Evolutionary conservation across 1,140 invertebrate genomes (phyloP).

Genomic region (Lutraria rhynchaena): DNA sequence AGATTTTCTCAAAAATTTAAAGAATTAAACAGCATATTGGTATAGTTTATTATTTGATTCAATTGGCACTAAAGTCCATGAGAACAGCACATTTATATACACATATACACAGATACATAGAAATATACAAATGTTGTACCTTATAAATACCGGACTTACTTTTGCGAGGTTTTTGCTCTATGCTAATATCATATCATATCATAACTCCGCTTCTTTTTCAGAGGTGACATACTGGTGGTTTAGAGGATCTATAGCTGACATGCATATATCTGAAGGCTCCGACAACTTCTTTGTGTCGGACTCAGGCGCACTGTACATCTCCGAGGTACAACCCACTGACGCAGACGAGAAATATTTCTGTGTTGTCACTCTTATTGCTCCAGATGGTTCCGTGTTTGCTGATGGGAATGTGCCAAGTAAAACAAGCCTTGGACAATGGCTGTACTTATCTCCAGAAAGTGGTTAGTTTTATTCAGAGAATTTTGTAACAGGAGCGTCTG

Average conservation of each 20-base stretch:
- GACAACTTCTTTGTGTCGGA: constrained; percentile 31
- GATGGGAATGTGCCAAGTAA: neutral
- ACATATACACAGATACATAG: too few relatives aligned
- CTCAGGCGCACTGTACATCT: constrained; percentile 13
- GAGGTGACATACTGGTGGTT: constrained; percentile 42
- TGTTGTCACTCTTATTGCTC: neutral
- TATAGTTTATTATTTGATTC: too few relatives aligned
- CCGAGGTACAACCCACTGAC: constrained; percentile 46
- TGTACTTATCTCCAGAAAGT: neutral
- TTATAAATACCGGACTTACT: too few relatives aligned
- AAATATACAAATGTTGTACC: too few relatives aligned
- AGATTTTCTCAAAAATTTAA: too few relatives aligned
- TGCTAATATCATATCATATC: too few relatives aligned
- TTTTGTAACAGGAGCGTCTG: too few relatives aligned
- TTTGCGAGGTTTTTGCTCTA: too few relatives aligned
- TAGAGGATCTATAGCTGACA: neutral
- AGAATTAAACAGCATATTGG: too few relatives aligned
- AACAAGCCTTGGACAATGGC: constrained; percentile 10
- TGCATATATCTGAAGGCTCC: neutral
- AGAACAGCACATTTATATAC: too few relatives aligned
- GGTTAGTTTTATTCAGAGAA: too few relatives aligned
- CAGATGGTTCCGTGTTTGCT: neutral
- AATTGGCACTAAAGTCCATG: too few relatives aligned
- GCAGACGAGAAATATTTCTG: constrained; percentile 71
- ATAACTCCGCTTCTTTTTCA: neutral